Conservation (phyloP, 1,140 invertebrate species). For the Macrocentrus cingulum region DNA sequence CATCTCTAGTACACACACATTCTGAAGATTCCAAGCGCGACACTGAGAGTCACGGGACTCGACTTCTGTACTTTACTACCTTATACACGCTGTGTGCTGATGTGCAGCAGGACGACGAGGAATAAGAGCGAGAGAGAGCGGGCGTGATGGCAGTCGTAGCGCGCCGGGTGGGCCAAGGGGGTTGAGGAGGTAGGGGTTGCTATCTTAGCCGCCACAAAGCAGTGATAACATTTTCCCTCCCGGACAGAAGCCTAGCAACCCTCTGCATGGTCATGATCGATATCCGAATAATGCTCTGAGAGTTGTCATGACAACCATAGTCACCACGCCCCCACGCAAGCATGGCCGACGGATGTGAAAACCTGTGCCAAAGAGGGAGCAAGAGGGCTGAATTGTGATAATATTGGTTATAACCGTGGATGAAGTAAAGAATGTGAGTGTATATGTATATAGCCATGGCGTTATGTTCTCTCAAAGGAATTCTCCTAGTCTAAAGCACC, state of each 20-base stretch:
- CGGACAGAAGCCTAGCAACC: slow-evolving; percentile 57
- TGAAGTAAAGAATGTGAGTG: not conserved
- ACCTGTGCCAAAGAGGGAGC: not conserved
- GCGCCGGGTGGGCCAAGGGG: not conserved
- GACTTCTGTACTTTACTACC: slow-evolving; percentile 7
- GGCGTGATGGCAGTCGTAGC: not conserved
- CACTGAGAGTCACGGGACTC: slow-evolving; percentile 7
- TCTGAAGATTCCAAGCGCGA: slow-evolving; percentile 45
- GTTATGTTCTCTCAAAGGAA: not conserved
- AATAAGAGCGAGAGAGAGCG: not conserved
- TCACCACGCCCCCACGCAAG: slow-evolving; percentile 27
- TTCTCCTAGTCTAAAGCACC: not conserved
- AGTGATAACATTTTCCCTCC: slow-evolving; percentile 61
- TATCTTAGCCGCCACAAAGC: slow-evolving; percentile 61
- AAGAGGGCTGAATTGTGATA: slow-evolving; percentile 9
- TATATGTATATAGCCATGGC: not conserved
- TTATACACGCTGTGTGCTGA: no score
- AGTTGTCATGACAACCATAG: slow-evolving; percentile 32
- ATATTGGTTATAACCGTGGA: slow-evolving; percentile 12
- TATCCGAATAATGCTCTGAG: slow-evolving; percentile 52
- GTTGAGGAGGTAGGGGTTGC: slow-evolving; percentile 45
- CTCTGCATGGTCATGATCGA: slow-evolving; percentile 51
- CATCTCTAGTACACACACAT: slow-evolving; percentile 54
- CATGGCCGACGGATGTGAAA: slow-evolving; percentile 29
- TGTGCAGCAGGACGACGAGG: not conserved